Evolutionary conservation across 2,888 invertebrate genomes (phyloP).

Genomic region (Pyrrhia umbra): DNA sequence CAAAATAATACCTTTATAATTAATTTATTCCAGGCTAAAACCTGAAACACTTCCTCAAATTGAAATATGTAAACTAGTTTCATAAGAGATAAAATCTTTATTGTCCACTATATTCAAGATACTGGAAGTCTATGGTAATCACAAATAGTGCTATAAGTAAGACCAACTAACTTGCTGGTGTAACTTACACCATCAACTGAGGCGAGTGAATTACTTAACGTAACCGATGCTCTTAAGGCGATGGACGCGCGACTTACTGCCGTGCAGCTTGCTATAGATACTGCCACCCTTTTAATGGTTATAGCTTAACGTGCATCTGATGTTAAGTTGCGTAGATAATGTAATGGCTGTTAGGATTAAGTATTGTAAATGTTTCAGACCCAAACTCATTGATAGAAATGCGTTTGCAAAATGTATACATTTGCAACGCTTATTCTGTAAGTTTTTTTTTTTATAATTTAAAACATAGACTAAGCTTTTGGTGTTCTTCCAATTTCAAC

Average conservation of each 20-base stretch:
- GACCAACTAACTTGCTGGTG: constrained; percentile 40
- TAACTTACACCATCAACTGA: constrained; percentile 53
- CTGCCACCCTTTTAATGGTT: constrained; percentile 36
- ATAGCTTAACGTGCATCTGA: constrained; percentile 12
- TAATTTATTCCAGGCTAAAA: no score
- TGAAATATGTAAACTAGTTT: no score
- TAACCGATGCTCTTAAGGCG: constrained; percentile 58
- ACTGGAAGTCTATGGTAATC: constrained; percentile 37
- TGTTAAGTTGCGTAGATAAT: neutral
- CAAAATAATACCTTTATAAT: no score
- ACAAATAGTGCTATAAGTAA: constrained; percentile 49
- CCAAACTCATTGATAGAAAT: no score
- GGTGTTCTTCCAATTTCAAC: no score
- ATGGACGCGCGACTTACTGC: constrained; percentile 44
- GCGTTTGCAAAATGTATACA: no score
- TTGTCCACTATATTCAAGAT: constrained; percentile 6
- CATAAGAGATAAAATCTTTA: neutral
- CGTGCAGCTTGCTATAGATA: constrained; percentile 12
- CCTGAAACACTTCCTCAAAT: no score
- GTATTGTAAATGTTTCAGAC: neutral
- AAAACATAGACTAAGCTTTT: no score
- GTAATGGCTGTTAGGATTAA: neutral
- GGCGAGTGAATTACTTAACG: constrained; percentile 58
- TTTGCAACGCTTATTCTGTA: no score
- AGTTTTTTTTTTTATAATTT: no score